Evolutionary conservation across 2,797 vertebrate species (phyloP), one percentile per base, ranked within the genome.

Genomic region (Lutjanus argentimaculatus): DNA sequence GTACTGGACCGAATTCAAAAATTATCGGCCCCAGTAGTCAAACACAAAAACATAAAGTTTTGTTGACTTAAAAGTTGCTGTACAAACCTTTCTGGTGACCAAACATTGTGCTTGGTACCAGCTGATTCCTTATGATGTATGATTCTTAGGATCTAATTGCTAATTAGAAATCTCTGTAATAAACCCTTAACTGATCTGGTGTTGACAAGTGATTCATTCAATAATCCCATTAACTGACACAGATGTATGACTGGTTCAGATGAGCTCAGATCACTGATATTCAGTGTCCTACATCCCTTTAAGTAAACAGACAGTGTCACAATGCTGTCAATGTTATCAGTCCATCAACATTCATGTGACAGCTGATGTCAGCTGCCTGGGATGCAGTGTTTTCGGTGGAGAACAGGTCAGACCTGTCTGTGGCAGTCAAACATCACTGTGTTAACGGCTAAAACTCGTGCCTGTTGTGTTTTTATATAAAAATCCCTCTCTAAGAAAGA

Each of bases 371-470:
- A 68, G 67, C 72, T 56, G 68, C 12, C 15, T 22, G 58, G 3
- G 58, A 56, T 61, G 62, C 14, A 0, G 1, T 67, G 67, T 72
- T 77, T 62, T 59, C 30, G 16, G 30, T 16, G 22, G 51, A 45
- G 67, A 88, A 85, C 85, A 68, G 30, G 85, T 82, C 79, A 19
- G 76, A 80, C 87, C 67, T 62, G 80, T 77, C 63, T 64, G 42
- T 40, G 1, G 16, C 19, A 40, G 22, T 53, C 61, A 45, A 8
- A 25, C 15, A 6, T n/a, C 19, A 10, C 25, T 30, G 40, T 52
- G 7, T 13, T 25, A 51, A 14, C 6, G 2, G 42, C 46, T 42
- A 2, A 11, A 55, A 3, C 70, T 62, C 69, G 55, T 61, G 22
- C 13, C 43, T 77, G 45, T 70, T 69, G 25, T 57, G 14, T 55